phyloP scores from a whole-genome alignment of 2,888 invertebrate genomes.

The Campopleginae sp. region DNA sequence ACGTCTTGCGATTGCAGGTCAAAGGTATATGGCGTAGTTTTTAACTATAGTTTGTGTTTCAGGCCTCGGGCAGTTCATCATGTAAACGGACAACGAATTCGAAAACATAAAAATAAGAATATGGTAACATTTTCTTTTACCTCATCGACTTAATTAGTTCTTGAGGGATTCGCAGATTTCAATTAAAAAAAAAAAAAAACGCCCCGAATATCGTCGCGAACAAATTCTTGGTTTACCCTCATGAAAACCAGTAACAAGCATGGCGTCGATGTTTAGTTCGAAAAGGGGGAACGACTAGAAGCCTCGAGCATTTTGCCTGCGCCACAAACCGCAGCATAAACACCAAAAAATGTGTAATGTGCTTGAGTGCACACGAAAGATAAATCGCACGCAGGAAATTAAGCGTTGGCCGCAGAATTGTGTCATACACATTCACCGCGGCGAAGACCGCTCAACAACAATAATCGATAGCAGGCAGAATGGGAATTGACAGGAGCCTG shows the following conservation, averaged over 20 bases:
- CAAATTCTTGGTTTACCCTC: not conserved
- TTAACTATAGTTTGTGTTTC: not conserved
- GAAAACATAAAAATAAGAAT: not conserved
- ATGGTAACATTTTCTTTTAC: not conserved
- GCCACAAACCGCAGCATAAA: not conserved
- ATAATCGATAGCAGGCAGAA: not conserved
- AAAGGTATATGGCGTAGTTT: not conserved
- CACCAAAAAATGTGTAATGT: not conserved
- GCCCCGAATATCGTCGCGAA: not conserved
- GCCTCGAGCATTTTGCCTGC: not conserved
- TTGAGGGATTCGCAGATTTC: too few species aligned
- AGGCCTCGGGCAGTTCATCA: not conserved
- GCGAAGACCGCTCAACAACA: not conserved
- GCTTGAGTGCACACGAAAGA: not conserved
- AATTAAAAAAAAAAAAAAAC: not conserved
- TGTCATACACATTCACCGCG: not conserved
- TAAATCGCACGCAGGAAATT: not conserved
- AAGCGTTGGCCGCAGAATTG: not conserved
- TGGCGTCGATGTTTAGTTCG: not conserved
- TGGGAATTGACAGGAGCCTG: not conserved
- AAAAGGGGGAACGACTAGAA: not conserved
- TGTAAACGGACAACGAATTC: too few species aligned
- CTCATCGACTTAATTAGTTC: too few species aligned
- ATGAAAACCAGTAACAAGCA: not conserved
- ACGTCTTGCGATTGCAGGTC: conserved; percentile 1